phyloP scores from a whole-genome alignment of 2,888 invertebrate genomes.

The Oscheius myriophilus region DNA sequence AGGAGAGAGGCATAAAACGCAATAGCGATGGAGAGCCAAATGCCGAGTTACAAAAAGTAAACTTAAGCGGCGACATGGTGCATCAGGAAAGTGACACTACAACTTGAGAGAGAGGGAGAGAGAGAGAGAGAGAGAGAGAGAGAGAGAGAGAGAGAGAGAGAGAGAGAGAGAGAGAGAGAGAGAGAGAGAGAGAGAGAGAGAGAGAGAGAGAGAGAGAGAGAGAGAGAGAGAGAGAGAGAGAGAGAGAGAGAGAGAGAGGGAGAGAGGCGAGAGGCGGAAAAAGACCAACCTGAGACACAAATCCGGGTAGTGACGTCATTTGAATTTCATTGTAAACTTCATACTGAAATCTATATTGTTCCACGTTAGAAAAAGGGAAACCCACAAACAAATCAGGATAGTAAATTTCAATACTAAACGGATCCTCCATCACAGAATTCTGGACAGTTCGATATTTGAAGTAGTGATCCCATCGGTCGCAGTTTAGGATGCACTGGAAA shows the following conservation, averaged over 20 bases:
- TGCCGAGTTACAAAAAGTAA: too few species aligned
- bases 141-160: too few species aligned
- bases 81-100: too few species aligned
- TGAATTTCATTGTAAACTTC: conserved; percentile 28
- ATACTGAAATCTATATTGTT: conserved; percentile 20
- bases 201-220: conserved; percentile 20
- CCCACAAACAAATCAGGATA: conserved; percentile 22
- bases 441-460: conserved; percentile 15
- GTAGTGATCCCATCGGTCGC: conserved; percentile 26
- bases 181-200: conserved; percentile 15
- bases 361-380: neutral
- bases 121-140: too few species aligned
- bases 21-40: too few species aligned
- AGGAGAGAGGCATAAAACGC: too few species aligned
- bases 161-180: too few species aligned
- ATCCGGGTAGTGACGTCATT: conserved; percentile 18
- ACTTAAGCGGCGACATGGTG: too few species aligned
- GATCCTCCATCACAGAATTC: neutral
- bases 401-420: conserved; percentile 20
- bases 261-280: too few species aligned
- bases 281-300: conserved; percentile 21
- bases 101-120: too few species aligned
- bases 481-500: conserved; percentile 27
- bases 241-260: neutral
- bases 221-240: conserved; percentile 5